Evolutionary conservation across 2,888 invertebrate species (phyloP).

Genomic region (Ophion ventricosus): DNA sequence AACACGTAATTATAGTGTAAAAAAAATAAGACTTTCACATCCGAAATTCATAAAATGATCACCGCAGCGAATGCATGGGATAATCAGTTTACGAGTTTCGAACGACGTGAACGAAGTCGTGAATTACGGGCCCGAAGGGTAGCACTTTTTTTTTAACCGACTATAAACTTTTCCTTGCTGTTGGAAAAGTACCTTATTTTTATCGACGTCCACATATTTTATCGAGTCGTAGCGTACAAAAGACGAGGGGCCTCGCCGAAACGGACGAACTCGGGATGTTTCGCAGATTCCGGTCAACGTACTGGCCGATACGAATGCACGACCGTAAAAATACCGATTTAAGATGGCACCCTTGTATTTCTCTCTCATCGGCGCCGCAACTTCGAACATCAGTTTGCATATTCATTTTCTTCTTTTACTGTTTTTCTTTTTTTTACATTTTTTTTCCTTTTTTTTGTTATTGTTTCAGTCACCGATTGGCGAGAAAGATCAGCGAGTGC

Average conservation of each 20-base stretch:
- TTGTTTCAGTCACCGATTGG: conserved; percentile 26
- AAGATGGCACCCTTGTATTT: conserved; percentile 53
- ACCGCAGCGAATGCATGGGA: neutral
- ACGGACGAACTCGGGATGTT: conserved; percentile 40
- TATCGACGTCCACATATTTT: conserved; percentile 60
- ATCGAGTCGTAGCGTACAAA: conserved; percentile 39
- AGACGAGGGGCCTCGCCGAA: conserved; percentile 26
- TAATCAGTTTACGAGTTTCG: conserved; percentile 40
- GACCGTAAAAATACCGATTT: conserved; percentile 61
- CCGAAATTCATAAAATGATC: neutral
- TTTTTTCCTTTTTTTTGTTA: conserved; percentile 35
- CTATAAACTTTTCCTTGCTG: conserved; percentile 42
- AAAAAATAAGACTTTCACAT: neutral
- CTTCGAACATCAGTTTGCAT: conserved; percentile 26
- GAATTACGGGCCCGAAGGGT: conserved; percentile 40
- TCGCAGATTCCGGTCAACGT: conserved; percentile 60
- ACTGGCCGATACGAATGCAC: conserved; percentile 19
- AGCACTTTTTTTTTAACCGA: conserved; percentile 18
- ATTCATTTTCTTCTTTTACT: conserved; percentile 16
- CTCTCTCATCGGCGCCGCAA: conserved; percentile 13
- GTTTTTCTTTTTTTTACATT: conserved; percentile 13
- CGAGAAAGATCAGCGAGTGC: conserved; percentile 46
- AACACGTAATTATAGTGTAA: too few relatives aligned
- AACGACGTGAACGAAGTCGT: conserved; percentile 33
- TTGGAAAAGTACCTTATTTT: conserved; percentile 53